Conservation (phyloP, 2,888 invertebrate species). For the Brachypalpus laphriformis region DNA sequence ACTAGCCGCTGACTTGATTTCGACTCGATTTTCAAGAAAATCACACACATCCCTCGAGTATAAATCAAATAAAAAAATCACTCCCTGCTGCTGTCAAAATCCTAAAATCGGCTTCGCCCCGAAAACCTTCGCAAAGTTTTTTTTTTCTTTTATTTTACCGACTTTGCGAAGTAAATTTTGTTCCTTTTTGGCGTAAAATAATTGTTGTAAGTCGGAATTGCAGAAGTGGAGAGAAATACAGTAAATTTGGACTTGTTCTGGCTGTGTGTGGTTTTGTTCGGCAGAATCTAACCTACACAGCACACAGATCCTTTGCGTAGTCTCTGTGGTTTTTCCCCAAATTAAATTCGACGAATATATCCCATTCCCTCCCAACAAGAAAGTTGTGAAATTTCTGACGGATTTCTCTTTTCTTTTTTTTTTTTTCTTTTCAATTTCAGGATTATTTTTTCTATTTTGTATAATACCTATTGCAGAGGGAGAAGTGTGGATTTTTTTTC, state of each 20-base stretch:
- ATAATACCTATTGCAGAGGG: neutral
- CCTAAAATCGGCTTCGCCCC: constrained; percentile 68
- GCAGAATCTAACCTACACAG: constrained; percentile 28
- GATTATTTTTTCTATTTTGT: constrained; percentile 26
- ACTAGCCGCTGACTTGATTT: neutral
- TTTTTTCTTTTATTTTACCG: neutral
- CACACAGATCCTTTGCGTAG: constrained; percentile 11
- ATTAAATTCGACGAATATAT: constrained; percentile 1
- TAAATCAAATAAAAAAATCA: constrained; percentile 62
- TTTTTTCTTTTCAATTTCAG: neutral
- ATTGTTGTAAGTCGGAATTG: neutral
- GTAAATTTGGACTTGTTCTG: neutral
- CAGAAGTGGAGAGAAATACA: neutral
- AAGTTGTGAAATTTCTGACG: neutral
- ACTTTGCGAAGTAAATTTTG: constrained; percentile 4
- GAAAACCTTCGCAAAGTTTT: neutral
- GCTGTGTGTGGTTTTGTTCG: neutral
- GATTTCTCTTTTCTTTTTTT: neutral
- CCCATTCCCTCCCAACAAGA: neutral
- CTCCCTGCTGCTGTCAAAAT: constrained; percentile 69
- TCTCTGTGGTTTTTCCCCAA: neutral
- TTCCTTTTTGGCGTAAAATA: constrained; percentile 1
- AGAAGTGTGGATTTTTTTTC: neutral
- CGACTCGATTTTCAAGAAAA: constrained; percentile 13
- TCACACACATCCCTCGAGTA: constrained; percentile 37